Conservation (phyloP, 2,888 invertebrate genomes). For the Abscondita cerata region DNA sequence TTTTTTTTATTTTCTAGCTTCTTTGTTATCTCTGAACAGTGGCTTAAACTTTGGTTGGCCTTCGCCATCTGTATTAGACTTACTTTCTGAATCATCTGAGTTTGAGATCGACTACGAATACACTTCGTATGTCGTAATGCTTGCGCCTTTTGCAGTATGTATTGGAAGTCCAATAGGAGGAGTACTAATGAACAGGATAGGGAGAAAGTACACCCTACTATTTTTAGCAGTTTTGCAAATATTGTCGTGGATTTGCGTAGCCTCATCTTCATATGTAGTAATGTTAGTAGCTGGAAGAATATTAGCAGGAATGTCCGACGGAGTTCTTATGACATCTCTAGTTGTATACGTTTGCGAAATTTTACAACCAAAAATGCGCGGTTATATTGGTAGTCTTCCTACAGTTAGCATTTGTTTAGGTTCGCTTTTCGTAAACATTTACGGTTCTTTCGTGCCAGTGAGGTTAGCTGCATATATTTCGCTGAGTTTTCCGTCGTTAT, state of each 20-base stretch:
- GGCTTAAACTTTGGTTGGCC: slow-evolving; percentile 41
- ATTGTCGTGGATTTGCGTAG: slow-evolving; percentile 43
- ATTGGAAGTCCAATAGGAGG: slow-evolving; percentile 33
- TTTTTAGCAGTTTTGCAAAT: slow-evolving; percentile 47
- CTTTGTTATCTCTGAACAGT: slow-evolving; percentile 30
- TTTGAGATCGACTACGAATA: slow-evolving; percentile 32
- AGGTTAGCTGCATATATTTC: slow-evolving; percentile 20
- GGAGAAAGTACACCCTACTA: slow-evolving; percentile 48
- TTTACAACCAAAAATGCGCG: slow-evolving; percentile 40
- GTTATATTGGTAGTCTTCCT: slow-evolving; percentile 36
- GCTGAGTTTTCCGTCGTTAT: slow-evolving; percentile 40
- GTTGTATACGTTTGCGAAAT: slow-evolving; percentile 43
- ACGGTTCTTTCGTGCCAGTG: slow-evolving; percentile 25
- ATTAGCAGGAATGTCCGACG: slow-evolving; percentile 40
- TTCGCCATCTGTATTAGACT: slow-evolving; percentile 39
- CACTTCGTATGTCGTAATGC: slow-evolving; percentile 38
- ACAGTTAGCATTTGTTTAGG: slow-evolving; percentile 33
- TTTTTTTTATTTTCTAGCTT: slow-evolving; percentile 24
- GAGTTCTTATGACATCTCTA: slow-evolving; percentile 38
- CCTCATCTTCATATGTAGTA: slow-evolving; percentile 20
- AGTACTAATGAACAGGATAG: slow-evolving; percentile 46
- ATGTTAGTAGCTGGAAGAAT: slow-evolving; percentile 34
- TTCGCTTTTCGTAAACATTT: slow-evolving; percentile 45
- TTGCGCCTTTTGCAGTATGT: slow-evolving; percentile 36
- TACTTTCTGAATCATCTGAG: slow-evolving; percentile 32